Evolutionary conservation across 2,888 invertebrate species (phyloP), one percentile per base, ranked within the genome.

Genomic region (Cistogaster globosa): DNA sequence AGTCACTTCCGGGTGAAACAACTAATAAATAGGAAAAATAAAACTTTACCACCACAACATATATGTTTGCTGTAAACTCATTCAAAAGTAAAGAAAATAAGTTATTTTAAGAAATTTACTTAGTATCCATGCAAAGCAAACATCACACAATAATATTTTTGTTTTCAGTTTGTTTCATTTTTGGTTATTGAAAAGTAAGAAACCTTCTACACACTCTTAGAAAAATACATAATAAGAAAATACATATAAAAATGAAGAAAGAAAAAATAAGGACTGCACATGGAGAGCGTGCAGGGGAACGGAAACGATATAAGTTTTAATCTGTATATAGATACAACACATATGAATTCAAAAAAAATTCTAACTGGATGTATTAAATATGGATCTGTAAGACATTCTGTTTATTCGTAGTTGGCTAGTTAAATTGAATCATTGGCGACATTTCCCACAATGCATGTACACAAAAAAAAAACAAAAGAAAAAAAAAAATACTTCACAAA

Each of bases 31-130:
- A 88, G 89, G 85, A 86, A 88, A 89, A 89, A 89, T 55, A 79
- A 83, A 83, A 81, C 53, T 83, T 80, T 80, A 87, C 88, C 90
- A 89, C 89, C 89, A 90, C 91, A 90, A 90, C 89, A 90, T 89
- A 90, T 90, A 88, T 88, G 16, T 69, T 60, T 69, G 63, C 65
- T 12, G 63, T 67, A 77, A 20, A 48, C 18, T 71, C 22, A 12
- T 22, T 62, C n/a, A 57, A 36, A 36, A 68, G 48, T 36, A 53
- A 58, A 60, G 20, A 88, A 90, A 90, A 88, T 88, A 90, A 90
- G 88, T 90, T 89, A 88, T 90, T 90, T 89, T 88, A 88, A 83
- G 76, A 82, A 82, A 76, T 82, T 75, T 78, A 69, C 45, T 80
- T 84, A 77, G 72, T 82, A 83, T 83, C 62, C 38, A 45, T 63